Conservation (phyloP, 2,113 vertebrate genomes). For the Rhizomys pruinosus region DNA sequence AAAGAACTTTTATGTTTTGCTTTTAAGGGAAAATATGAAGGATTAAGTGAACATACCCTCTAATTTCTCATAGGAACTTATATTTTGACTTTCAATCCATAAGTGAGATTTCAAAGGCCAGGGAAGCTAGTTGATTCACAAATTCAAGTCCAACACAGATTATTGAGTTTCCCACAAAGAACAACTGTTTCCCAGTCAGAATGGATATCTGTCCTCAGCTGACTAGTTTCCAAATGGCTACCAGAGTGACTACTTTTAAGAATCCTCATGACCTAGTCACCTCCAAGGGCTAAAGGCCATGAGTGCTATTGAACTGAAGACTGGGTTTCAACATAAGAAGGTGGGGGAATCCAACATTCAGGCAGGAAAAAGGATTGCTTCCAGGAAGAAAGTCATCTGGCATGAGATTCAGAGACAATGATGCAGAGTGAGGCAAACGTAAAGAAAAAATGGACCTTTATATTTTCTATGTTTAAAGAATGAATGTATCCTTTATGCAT, state of each 20-base stretch:
- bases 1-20: neutral
- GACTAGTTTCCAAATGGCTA: conserved; percentile 29
- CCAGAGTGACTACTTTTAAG: neutral
- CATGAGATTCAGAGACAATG: neutral
- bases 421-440: neutral
- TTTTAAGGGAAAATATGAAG: conserved; percentile 9
- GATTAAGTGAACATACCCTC: neutral
- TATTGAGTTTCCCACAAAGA: conserved; percentile 35
- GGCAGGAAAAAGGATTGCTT: neutral
- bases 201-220: neutral
- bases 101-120: neutral
- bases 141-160: conserved; percentile 33
- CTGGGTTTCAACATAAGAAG: neutral
- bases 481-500: conserved; percentile 17
- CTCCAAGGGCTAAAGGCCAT: neutral
- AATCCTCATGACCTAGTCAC: neutral
- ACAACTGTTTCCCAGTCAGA: neutral
- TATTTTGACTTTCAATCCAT: conserved; percentile 17
- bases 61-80: conserved; percentile 11
- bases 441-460: neutral
- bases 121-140: conserved; percentile 7
- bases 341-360: neutral
- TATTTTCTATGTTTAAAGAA: conserved; percentile 34
- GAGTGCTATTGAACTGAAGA: neutral
- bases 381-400: neutral